These are phyloP conservation scores for Macrotrachela quadricornifera DNA, from an alignment of 1,140 invertebrate genomes.

Conservation along the genomic window DNA sequence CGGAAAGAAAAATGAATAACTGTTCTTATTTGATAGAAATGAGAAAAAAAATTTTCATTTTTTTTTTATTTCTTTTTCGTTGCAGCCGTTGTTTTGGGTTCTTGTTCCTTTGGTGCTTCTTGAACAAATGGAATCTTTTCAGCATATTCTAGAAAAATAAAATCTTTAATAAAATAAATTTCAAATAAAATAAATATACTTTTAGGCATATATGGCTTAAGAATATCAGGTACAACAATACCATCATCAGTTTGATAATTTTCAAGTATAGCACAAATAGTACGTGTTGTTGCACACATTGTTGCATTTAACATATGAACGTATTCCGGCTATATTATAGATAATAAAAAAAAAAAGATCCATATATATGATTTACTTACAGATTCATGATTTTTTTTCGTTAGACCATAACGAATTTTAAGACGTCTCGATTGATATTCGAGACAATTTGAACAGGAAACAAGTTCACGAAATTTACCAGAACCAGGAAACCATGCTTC, in stretches of 20 bases:
- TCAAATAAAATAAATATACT: constrained; percentile 9
- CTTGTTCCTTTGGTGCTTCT: too few relatives aligned
- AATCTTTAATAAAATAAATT: too few relatives aligned
- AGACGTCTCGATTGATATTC: constrained; percentile 71
- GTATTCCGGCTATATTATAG: constrained; percentile 45
- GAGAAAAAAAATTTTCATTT: too few relatives aligned
- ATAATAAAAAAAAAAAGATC: too few relatives aligned
- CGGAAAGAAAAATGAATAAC: too few relatives aligned
- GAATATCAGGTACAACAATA: constrained; percentile 58
- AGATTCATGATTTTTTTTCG: constrained; percentile 83
- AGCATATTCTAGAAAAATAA: too few relatives aligned
- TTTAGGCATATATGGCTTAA: constrained; percentile 67
- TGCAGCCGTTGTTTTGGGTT: too few relatives aligned
- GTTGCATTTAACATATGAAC: constrained; percentile 99
- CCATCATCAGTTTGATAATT: constrained; percentile 86
- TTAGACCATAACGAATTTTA: constrained; percentile 67
- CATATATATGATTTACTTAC: too few relatives aligned
- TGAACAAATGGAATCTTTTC: too few relatives aligned
- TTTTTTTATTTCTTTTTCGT: too few relatives aligned
- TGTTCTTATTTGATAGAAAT: too few relatives aligned
- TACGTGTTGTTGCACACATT: constrained; percentile 89
- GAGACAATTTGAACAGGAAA: constrained; percentile 94
- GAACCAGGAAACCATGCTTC: constrained; percentile 98
- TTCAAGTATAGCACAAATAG: constrained; percentile 88
- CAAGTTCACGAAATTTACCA: constrained; percentile 73